A percentile compares a stretch with the other conserved stretches of the same genome.
Conservation (phyloP, 2,888 invertebrate genomes). For the Netelia fuscicornis region DNA sequence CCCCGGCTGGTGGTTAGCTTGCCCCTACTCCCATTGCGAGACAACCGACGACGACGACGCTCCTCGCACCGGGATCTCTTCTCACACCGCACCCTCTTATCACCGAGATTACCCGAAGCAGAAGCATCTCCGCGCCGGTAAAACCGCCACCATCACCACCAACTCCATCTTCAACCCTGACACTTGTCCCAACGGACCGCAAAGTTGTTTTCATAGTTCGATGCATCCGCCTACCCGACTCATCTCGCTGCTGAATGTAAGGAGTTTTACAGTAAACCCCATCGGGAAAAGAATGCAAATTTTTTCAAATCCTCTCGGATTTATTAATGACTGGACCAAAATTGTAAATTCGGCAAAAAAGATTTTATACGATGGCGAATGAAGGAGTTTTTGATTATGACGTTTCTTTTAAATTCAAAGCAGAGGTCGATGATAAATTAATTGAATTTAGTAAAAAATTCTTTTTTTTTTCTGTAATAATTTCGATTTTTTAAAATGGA, state of each 20-base stretch:
- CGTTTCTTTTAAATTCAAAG: no score
- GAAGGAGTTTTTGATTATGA: no score
- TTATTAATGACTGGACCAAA: constrained; percentile 15
- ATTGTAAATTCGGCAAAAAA: no score
- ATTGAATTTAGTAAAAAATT: no score
- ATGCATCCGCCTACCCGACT: not conserved
- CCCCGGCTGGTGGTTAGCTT: constrained; percentile 68
- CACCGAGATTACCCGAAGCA: constrained; percentile 59
- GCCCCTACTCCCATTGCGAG: constrained; percentile 54
- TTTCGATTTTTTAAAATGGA: not conserved
- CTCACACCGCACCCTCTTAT: constrained; percentile 54
- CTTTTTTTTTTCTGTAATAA: no score
- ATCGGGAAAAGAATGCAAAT: constrained; percentile 1
- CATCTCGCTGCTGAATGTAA: not conserved
- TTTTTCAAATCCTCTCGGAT: not conserved
- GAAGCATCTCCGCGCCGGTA: constrained; percentile 36
- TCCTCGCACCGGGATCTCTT: constrained; percentile 46
- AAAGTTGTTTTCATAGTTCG: constrained; percentile 38
- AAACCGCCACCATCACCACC: constrained; percentile 30
- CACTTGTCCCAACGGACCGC: constrained; percentile 48
- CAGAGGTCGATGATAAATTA: no score
- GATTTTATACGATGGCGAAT: no score
- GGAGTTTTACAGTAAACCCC: constrained; percentile 26
- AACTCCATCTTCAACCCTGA: constrained; percentile 13
- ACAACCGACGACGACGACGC: constrained; percentile 45